phyloP scores from a whole-genome alignment of 2,797 vertebrate genomes.

The Halcyon smyrnensis region DNA sequence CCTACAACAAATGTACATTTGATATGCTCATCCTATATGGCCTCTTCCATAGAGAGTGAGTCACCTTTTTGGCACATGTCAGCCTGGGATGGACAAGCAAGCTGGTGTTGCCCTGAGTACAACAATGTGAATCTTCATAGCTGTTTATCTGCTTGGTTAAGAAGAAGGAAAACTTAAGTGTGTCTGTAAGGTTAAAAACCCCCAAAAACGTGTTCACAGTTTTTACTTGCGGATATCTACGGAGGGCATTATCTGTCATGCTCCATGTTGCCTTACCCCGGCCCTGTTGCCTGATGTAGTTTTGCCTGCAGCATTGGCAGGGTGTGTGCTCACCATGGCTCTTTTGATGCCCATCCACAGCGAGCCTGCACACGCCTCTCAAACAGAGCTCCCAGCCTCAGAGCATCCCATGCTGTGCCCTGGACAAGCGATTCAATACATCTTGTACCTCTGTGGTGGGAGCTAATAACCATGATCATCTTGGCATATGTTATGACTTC shows the following conservation, averaged over 20 bases:
- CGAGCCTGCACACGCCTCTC: background rate
- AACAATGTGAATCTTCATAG: background rate
- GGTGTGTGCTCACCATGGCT: background rate
- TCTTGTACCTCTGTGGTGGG: background rate
- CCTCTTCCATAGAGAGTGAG: background rate
- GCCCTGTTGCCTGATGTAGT: background rate
- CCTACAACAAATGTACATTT: background rate
- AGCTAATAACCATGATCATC: background rate
- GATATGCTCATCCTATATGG: background rate
- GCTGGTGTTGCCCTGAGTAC: background rate
- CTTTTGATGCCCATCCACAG: background rate
- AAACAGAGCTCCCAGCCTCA: background rate
- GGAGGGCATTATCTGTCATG: background rate
- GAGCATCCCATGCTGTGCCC: background rate
- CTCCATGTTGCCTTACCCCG: background rate
- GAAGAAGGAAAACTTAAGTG: background rate
- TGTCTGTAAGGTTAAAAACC: background rate
- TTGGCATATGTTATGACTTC: background rate
- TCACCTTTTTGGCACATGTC: background rate
- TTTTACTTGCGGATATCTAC: background rate
- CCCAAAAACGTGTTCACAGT: background rate
- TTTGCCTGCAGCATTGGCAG: background rate
- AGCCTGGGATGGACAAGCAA: background rate
- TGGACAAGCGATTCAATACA: background rate
- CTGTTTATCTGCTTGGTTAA: background rate